Conservation (phyloP, 2,113 vertebrate genomes). For the Meles meles region DNA sequence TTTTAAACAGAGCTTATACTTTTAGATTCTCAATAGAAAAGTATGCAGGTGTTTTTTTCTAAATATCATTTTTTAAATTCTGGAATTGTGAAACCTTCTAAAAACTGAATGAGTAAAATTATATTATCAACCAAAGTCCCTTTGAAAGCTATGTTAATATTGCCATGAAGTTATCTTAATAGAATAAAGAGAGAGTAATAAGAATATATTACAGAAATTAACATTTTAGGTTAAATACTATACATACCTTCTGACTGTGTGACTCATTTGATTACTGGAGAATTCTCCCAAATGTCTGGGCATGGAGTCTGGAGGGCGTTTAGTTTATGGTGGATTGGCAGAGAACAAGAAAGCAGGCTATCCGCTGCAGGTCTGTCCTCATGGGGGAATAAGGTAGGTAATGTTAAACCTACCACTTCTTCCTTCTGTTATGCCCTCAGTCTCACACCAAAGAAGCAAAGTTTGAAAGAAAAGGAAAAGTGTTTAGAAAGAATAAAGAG, state of each 20-base stretch:
- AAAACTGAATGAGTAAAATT: neutral
- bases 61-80: constrained; percentile 6
- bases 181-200: neutral
- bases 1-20: neutral
- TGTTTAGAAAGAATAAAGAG: constrained; percentile 47
- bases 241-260: neutral
- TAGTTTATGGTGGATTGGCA: neutral
- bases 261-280: neutral
- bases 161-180: constrained; percentile 15
- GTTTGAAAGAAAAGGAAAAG: constrained; percentile 50
- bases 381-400: neutral
- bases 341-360: neutral
- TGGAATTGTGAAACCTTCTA: neutral
- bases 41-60: constrained; percentile 12
- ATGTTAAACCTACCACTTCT: constrained; percentile 36
- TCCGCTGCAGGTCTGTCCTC: neutral
- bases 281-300: neutral
- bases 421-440: neutral
- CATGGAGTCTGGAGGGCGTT: neutral
- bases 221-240: neutral
- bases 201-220: neutral
- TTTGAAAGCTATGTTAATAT: neutral
- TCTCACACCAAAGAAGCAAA: constrained; percentile 1
- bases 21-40: neutral
- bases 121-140: neutral